Conservation (phyloP, 64 coral and sea anemone genomes). For the Montipora foliosa region DNA sequence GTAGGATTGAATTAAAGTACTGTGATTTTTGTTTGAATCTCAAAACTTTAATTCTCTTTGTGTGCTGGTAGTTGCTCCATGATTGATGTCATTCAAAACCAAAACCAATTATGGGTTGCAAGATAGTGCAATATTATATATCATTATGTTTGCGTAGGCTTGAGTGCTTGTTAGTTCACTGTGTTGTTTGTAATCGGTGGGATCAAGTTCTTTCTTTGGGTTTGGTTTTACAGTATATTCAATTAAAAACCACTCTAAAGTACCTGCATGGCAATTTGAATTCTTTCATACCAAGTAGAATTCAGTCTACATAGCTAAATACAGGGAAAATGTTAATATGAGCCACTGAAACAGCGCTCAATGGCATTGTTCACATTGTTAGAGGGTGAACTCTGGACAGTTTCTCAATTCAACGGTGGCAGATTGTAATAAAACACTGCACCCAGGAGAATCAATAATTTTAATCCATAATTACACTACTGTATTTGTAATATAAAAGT, state of each 20-base stretch:
- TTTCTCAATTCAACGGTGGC: too few species aligned
- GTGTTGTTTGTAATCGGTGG: not conserved
- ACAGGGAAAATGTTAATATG: too few species aligned
- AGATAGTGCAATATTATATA: not conserved
- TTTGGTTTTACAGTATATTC: conserved; percentile 3
- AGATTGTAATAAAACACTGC: too few species aligned
- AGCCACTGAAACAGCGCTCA: too few species aligned
- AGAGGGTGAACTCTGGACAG: too few species aligned
- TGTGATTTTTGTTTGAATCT: not conserved
- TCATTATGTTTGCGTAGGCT: not conserved
- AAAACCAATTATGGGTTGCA: conserved; percentile 6
- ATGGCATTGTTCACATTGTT: too few species aligned
- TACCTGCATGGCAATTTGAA: not conserved
- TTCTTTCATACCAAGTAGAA: not conserved
- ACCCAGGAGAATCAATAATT: too few species aligned
- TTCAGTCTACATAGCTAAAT: too few species aligned
- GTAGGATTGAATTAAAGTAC: not conserved
- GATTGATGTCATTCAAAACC: not conserved
- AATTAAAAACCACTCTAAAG: not conserved
- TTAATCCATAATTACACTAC: too few species aligned
- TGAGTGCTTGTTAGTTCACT: not conserved
- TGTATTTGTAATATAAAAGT: too few species aligned
- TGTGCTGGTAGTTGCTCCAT: not conserved
- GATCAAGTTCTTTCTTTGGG: not conserved
- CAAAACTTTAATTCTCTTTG: not conserved